phyloP scores from a whole-genome alignment of 2,797 vertebrate genomes.

The Coendou prehensilis region DNA sequence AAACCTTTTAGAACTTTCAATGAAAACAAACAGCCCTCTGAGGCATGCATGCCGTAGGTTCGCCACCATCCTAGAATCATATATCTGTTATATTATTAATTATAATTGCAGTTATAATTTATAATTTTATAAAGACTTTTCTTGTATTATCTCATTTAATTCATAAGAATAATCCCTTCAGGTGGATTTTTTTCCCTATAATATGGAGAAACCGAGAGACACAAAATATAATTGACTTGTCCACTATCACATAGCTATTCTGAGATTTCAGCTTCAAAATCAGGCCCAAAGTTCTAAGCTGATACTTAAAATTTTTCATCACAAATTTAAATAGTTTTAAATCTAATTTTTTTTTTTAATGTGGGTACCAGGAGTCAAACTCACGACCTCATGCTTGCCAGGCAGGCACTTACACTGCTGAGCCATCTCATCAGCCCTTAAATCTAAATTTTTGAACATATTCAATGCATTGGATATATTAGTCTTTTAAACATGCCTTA shows the following conservation, averaged over 20 bases:
- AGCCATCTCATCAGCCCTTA: not conserved
- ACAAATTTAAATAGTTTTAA: not conserved
- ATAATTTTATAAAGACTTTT: not conserved
- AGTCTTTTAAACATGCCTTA: not conserved
- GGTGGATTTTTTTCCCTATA: not conserved
- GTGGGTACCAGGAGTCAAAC: too few species aligned
- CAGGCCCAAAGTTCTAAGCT: not conserved
- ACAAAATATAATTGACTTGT: not conserved
- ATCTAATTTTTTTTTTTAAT: not conserved
- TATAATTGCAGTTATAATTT: not conserved
- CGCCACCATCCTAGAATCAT: not conserved
- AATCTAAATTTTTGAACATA: not conserved
- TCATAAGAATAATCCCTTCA: not conserved
- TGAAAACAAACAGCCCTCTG: not conserved
- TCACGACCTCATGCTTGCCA: too few species aligned
- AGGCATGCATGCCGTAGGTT: not conserved
- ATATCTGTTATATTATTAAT: not conserved
- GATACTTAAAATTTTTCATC: not conserved
- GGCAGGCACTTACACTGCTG: too few species aligned
- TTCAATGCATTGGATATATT: not conserved
- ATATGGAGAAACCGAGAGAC: not conserved
- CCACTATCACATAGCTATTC: not conserved
- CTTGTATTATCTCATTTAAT: not conserved
- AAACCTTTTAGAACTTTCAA: not conserved
- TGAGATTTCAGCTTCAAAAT: not conserved